Base-by-base conservation (phyloP, 2,113 vertebrate genomes). In the Paralichthys olivaceus region DNA sequence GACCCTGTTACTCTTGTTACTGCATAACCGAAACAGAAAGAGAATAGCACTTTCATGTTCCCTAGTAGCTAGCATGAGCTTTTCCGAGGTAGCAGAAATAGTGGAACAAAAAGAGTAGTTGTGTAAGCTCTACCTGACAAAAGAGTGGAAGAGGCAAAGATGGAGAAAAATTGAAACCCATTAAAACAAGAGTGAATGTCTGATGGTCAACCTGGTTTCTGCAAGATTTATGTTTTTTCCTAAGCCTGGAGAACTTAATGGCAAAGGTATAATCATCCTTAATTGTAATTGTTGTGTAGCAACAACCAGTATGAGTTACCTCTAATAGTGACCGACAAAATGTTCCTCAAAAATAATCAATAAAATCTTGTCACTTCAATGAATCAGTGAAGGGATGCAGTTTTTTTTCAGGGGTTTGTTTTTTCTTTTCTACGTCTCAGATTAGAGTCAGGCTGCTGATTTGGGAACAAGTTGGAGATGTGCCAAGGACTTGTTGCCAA, bases 391-490 rank as follows among this genome's bases (percentile, higher is more conserved):
- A 11, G 23, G 58, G 45, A 5, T 7, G 15, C n/a, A 15, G 7
- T 23, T 51, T 47, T 1, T 47, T 15, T 3, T n/a, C n/a, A n/a
- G n/a, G 23, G 32, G 22, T 28, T 2, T 54, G 9, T 64, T 29
- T 64, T 49, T 7, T 57, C 19, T 34, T 20, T 34, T 29, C 23
- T 58, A 5, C 45, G 40, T 34, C 57, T 13, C 54, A 71, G 29
- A 60, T 72, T 25, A 59, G 15, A 60, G 62, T 72, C 47, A 49
- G 59, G 56, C 45, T 72, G 61, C 55, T 72, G 61, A 62, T 72
- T 66, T 53, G 12, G 19, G 28, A 71, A 40, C 28, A 60, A 23
- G 43, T 2, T 60, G 62, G 55, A 60, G 6, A 59, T 22, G 13
- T 60, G 61, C 55, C n/a, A 59, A 20, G 53, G n/a, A 63, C 15